A percentile compares a stretch with the other conserved stretches of the same genome.
Evolutionary conservation across 37 sponge, comb jelly and placozoan species (phyloP).

Genomic region (Diacarnus erythraeanus): DNA sequence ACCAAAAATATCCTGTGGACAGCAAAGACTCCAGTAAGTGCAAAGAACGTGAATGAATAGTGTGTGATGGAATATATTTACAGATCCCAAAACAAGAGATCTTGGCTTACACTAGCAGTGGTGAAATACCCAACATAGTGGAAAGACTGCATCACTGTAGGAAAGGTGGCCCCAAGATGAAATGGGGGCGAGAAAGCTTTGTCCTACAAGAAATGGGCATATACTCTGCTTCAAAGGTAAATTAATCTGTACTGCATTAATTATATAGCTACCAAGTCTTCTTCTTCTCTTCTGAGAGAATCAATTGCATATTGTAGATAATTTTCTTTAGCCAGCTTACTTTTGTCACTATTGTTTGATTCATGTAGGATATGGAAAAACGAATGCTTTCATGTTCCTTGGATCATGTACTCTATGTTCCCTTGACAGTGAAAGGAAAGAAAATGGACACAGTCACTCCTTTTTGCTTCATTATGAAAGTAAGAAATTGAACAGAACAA

Average conservation of each 20-base stretch:
- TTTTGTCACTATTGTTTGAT: no score
- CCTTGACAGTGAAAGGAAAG: background rate
- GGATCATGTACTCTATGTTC: constrained; percentile 41
- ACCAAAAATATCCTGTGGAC: constrained; percentile 66
- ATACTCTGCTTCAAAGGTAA: constrained; percentile 18
- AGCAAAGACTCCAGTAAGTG: constrained; percentile 50
- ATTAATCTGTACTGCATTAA: background rate
- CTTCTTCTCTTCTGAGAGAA: no score
- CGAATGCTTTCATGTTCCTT: constrained; percentile 4
- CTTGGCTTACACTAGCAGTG: constrained; percentile 4
- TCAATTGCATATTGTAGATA: no score
- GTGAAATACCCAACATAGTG: constrained; percentile 22
- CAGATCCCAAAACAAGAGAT: constrained; percentile 21
- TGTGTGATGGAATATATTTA: background rate
- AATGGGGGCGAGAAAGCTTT: constrained; percentile 25
- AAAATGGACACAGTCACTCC: constrained; percentile 16
- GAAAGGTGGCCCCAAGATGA: constrained; percentile 4
- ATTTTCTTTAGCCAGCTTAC: no score
- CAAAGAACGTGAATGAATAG: background rate
- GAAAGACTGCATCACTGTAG: constrained; percentile 17
- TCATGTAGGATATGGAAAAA: background rate
- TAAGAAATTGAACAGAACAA: no score
- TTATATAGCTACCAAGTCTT: background rate
- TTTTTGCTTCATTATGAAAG: constrained; percentile 59
- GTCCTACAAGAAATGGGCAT: constrained; percentile 25